phyloP scores from a whole-genome alignment of 1,140 invertebrate genomes.

The Bilobella aurantiaca region DNA sequence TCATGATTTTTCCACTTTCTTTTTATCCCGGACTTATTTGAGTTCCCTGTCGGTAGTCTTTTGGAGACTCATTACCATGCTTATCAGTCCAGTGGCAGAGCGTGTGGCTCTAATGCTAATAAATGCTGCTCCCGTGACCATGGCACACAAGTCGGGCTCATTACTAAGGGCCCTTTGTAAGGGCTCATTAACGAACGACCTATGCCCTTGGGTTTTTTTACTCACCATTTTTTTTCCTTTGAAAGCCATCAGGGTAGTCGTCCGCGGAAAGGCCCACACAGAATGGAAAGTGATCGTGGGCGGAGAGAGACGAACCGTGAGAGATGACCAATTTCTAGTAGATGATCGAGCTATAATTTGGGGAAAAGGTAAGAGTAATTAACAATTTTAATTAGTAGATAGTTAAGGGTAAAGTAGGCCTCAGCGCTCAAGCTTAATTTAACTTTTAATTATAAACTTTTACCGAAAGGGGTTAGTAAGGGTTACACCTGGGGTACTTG shows the following conservation, averaged over 20 bases:
- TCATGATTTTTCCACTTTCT: not conserved
- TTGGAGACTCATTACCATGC: not conserved
- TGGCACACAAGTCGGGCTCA: not conserved
- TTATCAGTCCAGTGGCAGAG: not conserved
- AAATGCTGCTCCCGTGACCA: not conserved
- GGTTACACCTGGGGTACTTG: no score
- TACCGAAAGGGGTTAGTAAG: no score
- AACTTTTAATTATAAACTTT: no score
- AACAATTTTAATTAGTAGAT: no score
- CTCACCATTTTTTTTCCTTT: conserved; percentile 18
- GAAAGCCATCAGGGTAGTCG: conserved; percentile 59
- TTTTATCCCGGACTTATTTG: not conserved
- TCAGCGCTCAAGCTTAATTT: no score
- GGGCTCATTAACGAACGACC: no score
- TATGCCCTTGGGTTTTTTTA: no score
- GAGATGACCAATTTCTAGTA: conserved; percentile 72
- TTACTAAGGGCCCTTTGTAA: not conserved
- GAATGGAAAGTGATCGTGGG: conserved; percentile 73
- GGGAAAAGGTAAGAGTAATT: conserved; percentile 64
- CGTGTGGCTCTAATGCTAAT: not conserved
- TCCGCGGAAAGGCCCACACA: conserved; percentile 66
- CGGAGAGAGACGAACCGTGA: conserved; percentile 62
- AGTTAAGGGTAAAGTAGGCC: no score
- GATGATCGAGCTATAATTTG: conserved; percentile 65
- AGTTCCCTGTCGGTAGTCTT: no score